Base-by-base conservation (phyloP, 1,140 invertebrate genomes). In the Ridgeia piscesae region DNA sequence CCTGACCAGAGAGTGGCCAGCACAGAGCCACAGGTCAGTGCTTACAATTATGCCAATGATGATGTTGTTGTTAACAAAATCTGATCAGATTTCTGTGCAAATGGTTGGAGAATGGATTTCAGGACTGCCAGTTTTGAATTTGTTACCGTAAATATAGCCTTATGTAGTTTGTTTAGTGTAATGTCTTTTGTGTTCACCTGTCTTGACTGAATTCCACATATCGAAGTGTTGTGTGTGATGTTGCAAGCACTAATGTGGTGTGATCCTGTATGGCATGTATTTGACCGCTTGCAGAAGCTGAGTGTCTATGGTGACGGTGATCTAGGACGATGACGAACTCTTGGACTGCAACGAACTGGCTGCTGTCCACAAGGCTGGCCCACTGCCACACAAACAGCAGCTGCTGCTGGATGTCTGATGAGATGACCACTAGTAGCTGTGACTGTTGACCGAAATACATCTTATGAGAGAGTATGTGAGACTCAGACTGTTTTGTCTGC, bases 261-360 rank as follows among this genome's bases (percentile, higher is more conserved):
- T 92, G 92, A n/a, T 33, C 35, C 33, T 91, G 91, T 77, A 90
- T 42, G 42, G 42, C 11, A 4, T 6, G 42, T 42, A 42, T 11
- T 42, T 4, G 42, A 6, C 11, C 11, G 42, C 91, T 94, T 94
- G 34, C 94, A 95, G 95, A 95, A 95, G 91, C 93, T 95, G 35
- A 95, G 94, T 90, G 95, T 95, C 89, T 94, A 94, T 92, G 94
- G 94, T 88, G 58, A 77, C 17, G 58, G 58, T 21, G 95, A 95
- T 91, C 91, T 95, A 88, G 94, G 94, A 95, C 93, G 92, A 95
- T 35, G 93, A 93, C 35, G 93, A 95, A 89, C 58, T 94, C 88
- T 92, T 92, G 33, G 93, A 94, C 42, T 94, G 94, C 92, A n/a
- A 89, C 92, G 31, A 92, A 93, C 48, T 89, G 58, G 50, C 93